Base-by-base conservation (phyloP, 2,797 vertebrate species). In the Ptychadena robeensis region DNA sequence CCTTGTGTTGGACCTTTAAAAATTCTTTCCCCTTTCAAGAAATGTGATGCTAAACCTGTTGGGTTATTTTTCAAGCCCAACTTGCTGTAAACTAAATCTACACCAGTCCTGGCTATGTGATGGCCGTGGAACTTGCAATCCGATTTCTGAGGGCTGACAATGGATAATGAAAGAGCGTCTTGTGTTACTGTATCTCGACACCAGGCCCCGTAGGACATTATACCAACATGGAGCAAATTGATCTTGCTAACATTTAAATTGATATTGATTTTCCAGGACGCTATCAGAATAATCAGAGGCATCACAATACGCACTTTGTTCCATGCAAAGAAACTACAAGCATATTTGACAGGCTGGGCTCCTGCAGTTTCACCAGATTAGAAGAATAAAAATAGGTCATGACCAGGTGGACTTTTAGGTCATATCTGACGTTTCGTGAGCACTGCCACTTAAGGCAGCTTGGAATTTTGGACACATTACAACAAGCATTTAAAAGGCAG, bases 161-260 rank as follows among this genome's bases (percentile, higher is more conserved):
- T 67, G 75, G 75, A 57, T 68, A 78, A 78, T 78, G 38, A 48
- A 77, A 67, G 31, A 65, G 53, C 75, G 31, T 67, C 75, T 68
- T 35, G 75, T 53, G 31, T 57, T 53, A 78, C 75, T 32, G 64
- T 66, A 32, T 67, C 64, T 66, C 14, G 40, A 78, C 64, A 53
- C 30, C 38, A 5, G 61, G 40, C 38, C 75, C 75, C 40, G 7
- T 8, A 34, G 75, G 75, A 68, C 64, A 32, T 35, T 53, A 30
- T 34, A 66, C 75, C 32, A 78, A 78, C 64, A 78, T 53, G 64
- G 44, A 67, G 75, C 30, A 67, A 78, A 67, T 78, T 67, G 75
- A 78, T 78, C 64, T 67, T 53, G 44, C 64, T 30, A 68, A 66
- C 74, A 77, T 66, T 77, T 66, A 77, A 66, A 78, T 78, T 66